Base-by-base conservation (phyloP, 2,113 vertebrate species). In the Sialia sialis region DNA sequence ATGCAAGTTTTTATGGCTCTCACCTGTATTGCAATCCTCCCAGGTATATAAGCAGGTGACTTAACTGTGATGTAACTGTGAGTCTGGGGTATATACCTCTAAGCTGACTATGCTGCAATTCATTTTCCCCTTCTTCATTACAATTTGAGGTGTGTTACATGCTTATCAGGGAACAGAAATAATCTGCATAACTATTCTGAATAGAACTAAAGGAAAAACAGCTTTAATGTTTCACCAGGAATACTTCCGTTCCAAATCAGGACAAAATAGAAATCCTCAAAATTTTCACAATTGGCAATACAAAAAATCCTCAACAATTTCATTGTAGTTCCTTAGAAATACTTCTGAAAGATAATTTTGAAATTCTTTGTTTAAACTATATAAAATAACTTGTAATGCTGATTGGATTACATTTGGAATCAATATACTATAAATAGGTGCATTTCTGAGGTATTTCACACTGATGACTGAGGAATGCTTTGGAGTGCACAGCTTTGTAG, bases 1-100 rank as follows among this genome's bases (percentile, higher is more conserved):
- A 16, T 36, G 29, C 22, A 64, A 13, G 54, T 32, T 90, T 78
- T 85, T 76, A 30, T 21, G 55, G n/a, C 20, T 84, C 69, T 84
- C 0, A 0, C 5, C 48, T 5, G 19, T 48, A 29, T n/a, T 7
- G 2, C 16, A 22, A 34, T 76, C 34, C 55, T 80, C 7, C 44
- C 18, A 41, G 36, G 10, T 54, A 2, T 60, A 60, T 14, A 32
- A 70, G 25, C 12, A 11, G 41, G 21, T 46, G 59, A 72, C 43
- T 89, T 46, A 38, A 39, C 49, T 55, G 62, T 26, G 41, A 48
- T 83, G 29, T 60, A 60, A 15, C 52, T 59, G 13, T 43, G 36
- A 78, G 26, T 16, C 22, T 78, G 81, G 76, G 30, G 27, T 72
- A 11, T 12, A 15, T 34, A 18, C 38, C 85, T 80, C 27, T 60